Evolutionary conservation across 2,888 invertebrate genomes (phyloP).

Genomic region (Drosophila gaucha): DNA sequence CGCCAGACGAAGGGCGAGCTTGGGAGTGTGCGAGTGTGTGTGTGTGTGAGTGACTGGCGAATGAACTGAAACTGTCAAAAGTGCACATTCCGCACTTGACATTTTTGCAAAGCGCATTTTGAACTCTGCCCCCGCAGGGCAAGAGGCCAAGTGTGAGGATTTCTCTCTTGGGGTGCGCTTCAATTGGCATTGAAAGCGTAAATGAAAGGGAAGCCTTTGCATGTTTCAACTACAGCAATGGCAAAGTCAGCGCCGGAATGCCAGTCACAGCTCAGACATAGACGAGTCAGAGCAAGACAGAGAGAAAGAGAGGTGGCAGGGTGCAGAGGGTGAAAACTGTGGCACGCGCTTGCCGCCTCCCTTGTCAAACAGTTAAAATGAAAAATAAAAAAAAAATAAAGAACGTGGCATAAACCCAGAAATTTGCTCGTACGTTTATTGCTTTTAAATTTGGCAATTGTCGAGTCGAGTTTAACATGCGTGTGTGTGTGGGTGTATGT

Average conservation of each 20-base stretch:
- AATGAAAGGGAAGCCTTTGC: slow-evolving; percentile 71
- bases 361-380: slow-evolving; percentile 58
- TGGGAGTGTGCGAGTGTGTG: slow-evolving; percentile 4
- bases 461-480: slow-evolving; percentile 48
- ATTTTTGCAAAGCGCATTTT: slow-evolving; percentile 76
- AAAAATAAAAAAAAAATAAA: slow-evolving; percentile 38
- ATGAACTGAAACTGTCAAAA: slow-evolving; percentile 82
- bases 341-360: slow-evolving; percentile 54
- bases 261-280: slow-evolving; percentile 35
- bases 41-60: slow-evolving; percentile 56
- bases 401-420: slow-evolving; percentile 62
- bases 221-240: slow-evolving; percentile 50
- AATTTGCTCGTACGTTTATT: slow-evolving; percentile 78
- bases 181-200: slow-evolving; percentile 73
- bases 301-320: background rate
- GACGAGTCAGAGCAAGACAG: slow-evolving; percentile 10
- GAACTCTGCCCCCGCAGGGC: slow-evolving; percentile 42
- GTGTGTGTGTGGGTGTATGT: slow-evolving; percentile 36
- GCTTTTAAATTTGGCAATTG: slow-evolving; percentile 81
- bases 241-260: slow-evolving; percentile 65
- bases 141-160: slow-evolving; percentile 1
- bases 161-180: slow-evolving; percentile 32
- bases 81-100: slow-evolving; percentile 82
- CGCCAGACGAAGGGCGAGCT: slow-evolving; percentile 7
- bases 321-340: slow-evolving; percentile 7